Evolutionary conservation across 2,113 vertebrate genomes (phyloP).

Genomic region (Todiramphus chloris): DNA sequence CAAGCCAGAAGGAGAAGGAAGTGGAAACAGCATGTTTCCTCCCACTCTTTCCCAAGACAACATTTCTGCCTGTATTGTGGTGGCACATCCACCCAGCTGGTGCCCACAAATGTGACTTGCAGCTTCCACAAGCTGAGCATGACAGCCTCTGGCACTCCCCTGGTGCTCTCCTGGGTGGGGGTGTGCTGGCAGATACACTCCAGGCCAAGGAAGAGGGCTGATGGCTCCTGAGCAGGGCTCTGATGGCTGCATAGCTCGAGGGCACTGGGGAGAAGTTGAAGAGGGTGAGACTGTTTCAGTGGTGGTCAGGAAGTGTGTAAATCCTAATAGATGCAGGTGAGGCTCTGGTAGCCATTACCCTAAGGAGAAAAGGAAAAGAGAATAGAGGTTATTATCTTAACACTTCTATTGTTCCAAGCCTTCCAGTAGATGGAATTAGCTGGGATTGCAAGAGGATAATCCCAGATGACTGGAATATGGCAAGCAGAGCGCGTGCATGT

Average conservation of each 20-base stretch:
- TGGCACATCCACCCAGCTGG: not conserved
- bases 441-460: not conserved
- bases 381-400: not conserved
- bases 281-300: not conserved
- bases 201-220: not conserved
- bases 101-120: not conserved
- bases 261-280: not conserved
- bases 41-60: not conserved
- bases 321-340: not conserved
- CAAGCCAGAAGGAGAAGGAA: not conserved
- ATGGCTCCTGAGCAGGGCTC: not conserved
- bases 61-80: not conserved
- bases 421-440: not conserved
- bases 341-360: not conserved
- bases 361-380: not conserved
- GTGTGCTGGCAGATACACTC: fast-evolving
- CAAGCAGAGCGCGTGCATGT: not conserved
- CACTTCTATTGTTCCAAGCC: not conserved
- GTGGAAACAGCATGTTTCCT: constrained; percentile 11
- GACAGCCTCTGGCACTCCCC: not conserved
- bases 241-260: fast-evolving
- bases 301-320: not conserved
- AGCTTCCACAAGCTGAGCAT: not conserved
- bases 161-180: not conserved
- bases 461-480: not conserved